Base-by-base conservation (phyloP, 92 coral and sea anemone species). In the Phenganax subtilis region DNA sequence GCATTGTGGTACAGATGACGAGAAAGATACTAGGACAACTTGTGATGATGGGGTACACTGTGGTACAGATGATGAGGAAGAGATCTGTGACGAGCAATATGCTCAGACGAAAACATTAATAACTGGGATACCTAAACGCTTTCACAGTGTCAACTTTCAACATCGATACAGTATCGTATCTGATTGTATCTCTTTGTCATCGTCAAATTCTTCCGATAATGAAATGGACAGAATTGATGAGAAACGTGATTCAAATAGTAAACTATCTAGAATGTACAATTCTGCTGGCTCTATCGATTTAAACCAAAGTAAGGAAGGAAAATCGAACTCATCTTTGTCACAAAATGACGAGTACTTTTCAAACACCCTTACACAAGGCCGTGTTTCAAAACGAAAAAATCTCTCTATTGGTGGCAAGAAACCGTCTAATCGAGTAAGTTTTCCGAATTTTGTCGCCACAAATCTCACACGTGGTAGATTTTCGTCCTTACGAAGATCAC, bases 91-190 rank as follows among this genome's bases (percentile, higher is more conserved):
- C 28, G 27, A 61, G 27, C 67, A 17, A 61, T 5, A 61, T 6
- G 67, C 28, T 61, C 27, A 17, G 1, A 71, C 11, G 10, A 71
- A 71, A 31, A 6, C 7, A 3, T 59, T 25, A 3, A 0, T 12
- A 15, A 47, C 20, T 9, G 28, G 8, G 9, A 10, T 54, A 25
- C n/a, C 44, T 17, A 15, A 60, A 30, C 87, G 87, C 71, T 90
- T 88, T 54, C 90, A 90, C 12, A 79, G 88, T 67, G 72, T 92
- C 15, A 91, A 92, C 72, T 94, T 94, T 62, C 91, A 96, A 31
- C 85, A 91, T 87, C 97, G 98, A 60, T 94, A 94, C 87, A 94
- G 98, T 73, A 87, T 94, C 84, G 98, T 94, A 63, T 94, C 98
- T 44, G 98, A 94, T 81, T 94, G 98, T 55, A 91, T 94, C 70